A percentile compares a stretch with the other conserved stretches of the same genome.
phyloP scores from a whole-genome alignment of 2,888 invertebrate species.

The Chymomyza procnemis region DNA sequence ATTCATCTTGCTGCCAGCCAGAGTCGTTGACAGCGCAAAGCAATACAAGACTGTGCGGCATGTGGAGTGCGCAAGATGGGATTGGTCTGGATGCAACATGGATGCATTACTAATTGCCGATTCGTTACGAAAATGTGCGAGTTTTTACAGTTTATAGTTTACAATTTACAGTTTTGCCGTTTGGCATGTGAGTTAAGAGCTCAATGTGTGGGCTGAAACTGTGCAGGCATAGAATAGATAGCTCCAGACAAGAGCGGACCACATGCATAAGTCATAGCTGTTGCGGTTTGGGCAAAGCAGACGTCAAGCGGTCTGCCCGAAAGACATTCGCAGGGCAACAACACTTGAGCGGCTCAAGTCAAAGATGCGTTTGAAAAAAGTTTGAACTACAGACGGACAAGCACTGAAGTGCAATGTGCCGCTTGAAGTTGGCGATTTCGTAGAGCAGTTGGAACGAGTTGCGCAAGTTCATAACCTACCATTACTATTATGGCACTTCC shows the following conservation, averaged over 20 bases:
- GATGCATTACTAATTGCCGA: constrained; percentile 61
- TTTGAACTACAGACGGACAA: no score
- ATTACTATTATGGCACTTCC: not conserved
- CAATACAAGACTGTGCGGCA: not conserved
- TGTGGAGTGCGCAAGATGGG: not conserved
- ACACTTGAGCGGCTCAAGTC: constrained; percentile 7
- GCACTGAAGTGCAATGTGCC: no score
- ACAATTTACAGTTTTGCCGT: constrained; percentile 13
- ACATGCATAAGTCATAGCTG: constrained; percentile 28
- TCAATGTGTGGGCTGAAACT: constrained; percentile 13
- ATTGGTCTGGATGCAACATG: not conserved
- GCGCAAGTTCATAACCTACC: no score
- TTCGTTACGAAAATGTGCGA: constrained; percentile 68
- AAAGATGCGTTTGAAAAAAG: no score
- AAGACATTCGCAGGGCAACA: not conserved
- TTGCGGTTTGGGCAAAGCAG: constrained; percentile 11
- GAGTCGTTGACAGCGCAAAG: constrained; percentile 27
- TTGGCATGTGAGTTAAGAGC: constrained; percentile 2
- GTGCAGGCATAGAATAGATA: constrained; percentile 8
- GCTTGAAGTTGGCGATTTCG: no score
- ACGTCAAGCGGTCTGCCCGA: constrained; percentile 38
- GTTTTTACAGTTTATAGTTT: constrained; percentile 32
- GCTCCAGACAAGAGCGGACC: constrained; percentile 11
- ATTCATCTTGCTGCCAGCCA: constrained; percentile 52
- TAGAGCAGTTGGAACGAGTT: no score